These are phyloP conservation scores for Neoaliturus tenellus DNA, from an alignment of 2,888 invertebrate genomes.

Conservation along the genomic window DNA sequence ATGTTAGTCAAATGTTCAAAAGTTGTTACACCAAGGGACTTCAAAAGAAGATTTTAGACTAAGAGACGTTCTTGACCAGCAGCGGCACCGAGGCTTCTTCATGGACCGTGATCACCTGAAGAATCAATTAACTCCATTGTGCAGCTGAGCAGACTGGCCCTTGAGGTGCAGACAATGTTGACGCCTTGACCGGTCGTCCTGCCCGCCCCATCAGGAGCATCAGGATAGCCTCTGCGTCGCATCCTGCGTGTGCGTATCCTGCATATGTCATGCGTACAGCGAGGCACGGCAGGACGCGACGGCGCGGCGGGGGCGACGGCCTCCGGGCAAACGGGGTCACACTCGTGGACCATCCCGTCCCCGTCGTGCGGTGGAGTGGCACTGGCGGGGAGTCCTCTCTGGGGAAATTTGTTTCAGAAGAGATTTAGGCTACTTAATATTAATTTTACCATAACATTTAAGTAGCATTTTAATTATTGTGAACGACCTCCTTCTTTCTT, in stretches of 20 bases:
- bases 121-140: background rate
- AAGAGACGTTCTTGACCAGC: too few species aligned
- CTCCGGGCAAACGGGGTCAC: background rate
- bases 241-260: constrained; percentile 1
- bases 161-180: constrained; percentile 3
- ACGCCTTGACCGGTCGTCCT: constrained; percentile 7
- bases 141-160: background rate
- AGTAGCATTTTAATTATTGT: too few species aligned
- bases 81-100: background rate
- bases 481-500: too few species aligned
- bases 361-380: too few species aligned
- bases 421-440: too few species aligned
- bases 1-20: too few species aligned
- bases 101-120: background rate
- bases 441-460: too few species aligned
- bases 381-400: too few species aligned
- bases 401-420: too few species aligned
- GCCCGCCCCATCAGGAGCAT: background rate
- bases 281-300: background rate
- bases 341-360: too few species aligned
- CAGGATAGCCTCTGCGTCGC: background rate
- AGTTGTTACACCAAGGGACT: too few species aligned
- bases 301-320: background rate
- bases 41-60: too few species aligned
- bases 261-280: constrained; percentile 6